A percentile compares a stretch with the other conserved stretches of the same genome.
These are phyloP conservation scores for Drosophila demipolita DNA, from an alignment of 2,888 invertebrate species.

Conservation along the genomic window DNA sequence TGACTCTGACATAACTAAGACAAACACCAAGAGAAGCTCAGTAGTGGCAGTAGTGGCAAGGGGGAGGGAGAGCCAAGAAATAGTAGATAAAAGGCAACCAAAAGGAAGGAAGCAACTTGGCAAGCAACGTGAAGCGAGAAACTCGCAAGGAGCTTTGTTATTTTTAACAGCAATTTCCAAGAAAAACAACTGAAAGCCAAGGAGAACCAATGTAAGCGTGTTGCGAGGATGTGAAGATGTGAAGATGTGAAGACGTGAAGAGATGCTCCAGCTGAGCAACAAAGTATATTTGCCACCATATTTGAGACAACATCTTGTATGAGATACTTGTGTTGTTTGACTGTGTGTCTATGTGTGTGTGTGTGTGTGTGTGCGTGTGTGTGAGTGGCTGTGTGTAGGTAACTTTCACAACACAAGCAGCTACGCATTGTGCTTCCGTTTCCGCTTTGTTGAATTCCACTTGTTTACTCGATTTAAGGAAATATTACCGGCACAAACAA, in stretches of 20 bases:
- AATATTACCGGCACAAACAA: constrained; percentile 81
- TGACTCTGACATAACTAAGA: constrained; percentile 58
- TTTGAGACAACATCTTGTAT: constrained; percentile 79
- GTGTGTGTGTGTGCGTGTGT: constrained; percentile 18
- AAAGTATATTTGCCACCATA: constrained; percentile 80
- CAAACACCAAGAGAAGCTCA: constrained; percentile 63
- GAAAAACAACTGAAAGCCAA: constrained; percentile 73
- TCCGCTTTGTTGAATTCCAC: constrained; percentile 82
- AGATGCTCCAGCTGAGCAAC: constrained; percentile 57
- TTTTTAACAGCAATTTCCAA: constrained; percentile 81
- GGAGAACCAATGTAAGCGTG: constrained; percentile 23
- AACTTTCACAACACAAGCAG: constrained; percentile 49
- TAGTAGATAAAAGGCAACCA: background rate
- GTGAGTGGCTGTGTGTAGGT: constrained; percentile 47
- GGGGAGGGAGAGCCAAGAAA: constrained; percentile 9
- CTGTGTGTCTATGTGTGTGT: constrained; percentile 16
- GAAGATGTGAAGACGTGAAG: constrained; percentile 20
- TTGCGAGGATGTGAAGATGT: constrained; percentile 11
- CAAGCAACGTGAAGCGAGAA: constrained; percentile 61
- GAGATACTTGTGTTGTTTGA: constrained; percentile 34
- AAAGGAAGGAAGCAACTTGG: constrained; percentile 71
- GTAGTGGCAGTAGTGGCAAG: background rate
- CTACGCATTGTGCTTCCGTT: constrained; percentile 81
- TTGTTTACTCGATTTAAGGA: constrained; percentile 82
- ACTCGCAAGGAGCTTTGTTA: constrained; percentile 73